Evolutionary conservation across 1,140 invertebrate species (phyloP), one percentile per base, ranked within the genome.

Genomic region (Lasioglossum albipes): DNA sequence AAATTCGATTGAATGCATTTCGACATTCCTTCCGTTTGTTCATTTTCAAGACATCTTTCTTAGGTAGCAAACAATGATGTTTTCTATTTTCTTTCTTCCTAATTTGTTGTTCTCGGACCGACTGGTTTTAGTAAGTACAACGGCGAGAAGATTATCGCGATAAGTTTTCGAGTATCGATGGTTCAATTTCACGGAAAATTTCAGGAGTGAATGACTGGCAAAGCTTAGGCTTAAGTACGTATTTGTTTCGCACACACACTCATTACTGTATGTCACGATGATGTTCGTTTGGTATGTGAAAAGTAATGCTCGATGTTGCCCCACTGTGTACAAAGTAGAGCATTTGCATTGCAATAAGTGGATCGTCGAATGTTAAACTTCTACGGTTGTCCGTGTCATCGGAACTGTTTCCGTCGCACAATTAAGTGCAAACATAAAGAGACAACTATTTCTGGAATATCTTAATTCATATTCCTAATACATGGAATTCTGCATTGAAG

Each of bases 171-270:
- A 54, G 54, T 57, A 20, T 20, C 18, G 6, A 20, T 6, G 7
- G 3, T n/a, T 3, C 13, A 18, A 54, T 54, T 54, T 20, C 7
- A 41, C 4, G 73, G 79, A 75, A 65, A 80, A 61, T 59, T 69
- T 75, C 41, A 89, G 87, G 89, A 91, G 90, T 89, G 90, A 90
- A 91, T 90, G 92, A 88, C 86, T 73, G 88, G 89, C 88, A 88
- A 91, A 90, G 91, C 90, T 91, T 92, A 92, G 90, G 89, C 88
- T 49, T 93, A 92, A 93, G 91, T 91, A 91, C 83, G 86, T 89
- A 89, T 92, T 89, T 91, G 91, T 89, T 89, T 92, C 89, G 91
- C 87, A 88, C 89, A 90, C 88, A 90, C 88, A 88, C 86, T 85
- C 89, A 45, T 59, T 45, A 31, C 12, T 52, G 72, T 52, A 20